phyloP scores from a whole-genome alignment of 2,888 invertebrate genomes.

The Morinoia aosen region DNA sequence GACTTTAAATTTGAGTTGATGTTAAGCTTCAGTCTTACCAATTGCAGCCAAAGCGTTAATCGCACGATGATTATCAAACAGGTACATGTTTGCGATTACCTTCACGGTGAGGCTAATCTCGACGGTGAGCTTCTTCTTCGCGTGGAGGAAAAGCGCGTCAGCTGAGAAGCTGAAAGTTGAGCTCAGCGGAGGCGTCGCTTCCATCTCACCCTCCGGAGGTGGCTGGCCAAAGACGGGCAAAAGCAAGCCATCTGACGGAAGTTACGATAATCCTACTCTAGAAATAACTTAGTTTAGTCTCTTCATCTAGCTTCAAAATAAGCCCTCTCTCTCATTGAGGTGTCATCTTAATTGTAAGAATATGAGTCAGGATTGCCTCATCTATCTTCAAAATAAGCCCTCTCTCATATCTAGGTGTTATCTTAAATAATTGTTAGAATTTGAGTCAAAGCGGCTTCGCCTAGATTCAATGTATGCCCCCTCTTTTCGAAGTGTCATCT shows the following conservation, averaged over 20 bases:
- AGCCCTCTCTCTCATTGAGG: background rate
- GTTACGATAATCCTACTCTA: constrained; percentile 23
- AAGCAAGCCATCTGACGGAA: background rate
- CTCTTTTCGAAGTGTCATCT: too few species aligned
- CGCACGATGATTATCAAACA: background rate
- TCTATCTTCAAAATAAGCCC: too few species aligned
- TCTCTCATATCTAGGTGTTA: too few species aligned
- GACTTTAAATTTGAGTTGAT: too few species aligned
- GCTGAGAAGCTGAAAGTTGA: background rate
- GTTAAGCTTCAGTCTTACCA: too few species aligned
- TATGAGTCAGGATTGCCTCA: background rate
- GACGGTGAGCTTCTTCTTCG: constrained; percentile 46
- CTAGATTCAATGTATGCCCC: too few species aligned
- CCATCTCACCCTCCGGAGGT: background rate
- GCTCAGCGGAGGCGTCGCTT: background rate
- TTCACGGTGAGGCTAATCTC: constrained; percentile 8
- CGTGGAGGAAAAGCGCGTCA: background rate
- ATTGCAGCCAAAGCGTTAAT: too few species aligned
- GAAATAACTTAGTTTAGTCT: background rate
- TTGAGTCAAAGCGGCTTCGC: too few species aligned
- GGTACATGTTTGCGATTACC: constrained; percentile 43
- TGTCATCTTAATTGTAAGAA: background rate
- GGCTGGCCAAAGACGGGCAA: background rate
- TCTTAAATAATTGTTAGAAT: too few species aligned
- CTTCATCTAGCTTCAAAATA: background rate